phyloP scores from a whole-genome alignment of 2,113 vertebrate species.

The Leptosomus discolor region DNA sequence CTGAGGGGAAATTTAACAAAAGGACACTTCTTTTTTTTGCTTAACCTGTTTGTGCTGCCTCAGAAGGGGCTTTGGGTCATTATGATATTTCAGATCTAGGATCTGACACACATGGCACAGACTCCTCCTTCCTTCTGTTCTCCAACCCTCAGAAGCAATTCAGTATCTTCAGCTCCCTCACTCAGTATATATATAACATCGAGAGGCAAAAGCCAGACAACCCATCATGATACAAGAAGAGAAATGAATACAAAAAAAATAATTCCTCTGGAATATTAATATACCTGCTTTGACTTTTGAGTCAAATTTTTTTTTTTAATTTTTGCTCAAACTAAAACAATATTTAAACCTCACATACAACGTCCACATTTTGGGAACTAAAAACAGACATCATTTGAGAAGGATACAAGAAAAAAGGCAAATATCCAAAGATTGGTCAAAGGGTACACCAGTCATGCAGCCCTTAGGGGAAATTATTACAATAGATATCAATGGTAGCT shows the following conservation, averaged over 20 bases:
- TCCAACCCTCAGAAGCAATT: neutral
- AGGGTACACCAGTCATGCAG: neutral
- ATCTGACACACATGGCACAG: neutral
- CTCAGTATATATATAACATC: neutral
- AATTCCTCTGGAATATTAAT: neutral
- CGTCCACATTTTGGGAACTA: neutral
- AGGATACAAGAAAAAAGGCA: neutral
- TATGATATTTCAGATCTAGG: neutral
- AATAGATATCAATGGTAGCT: neutral
- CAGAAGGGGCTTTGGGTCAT: neutral
- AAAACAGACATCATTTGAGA: neutral
- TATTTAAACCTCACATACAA: neutral
- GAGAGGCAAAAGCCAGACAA: neutral
- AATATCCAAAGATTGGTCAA: neutral
- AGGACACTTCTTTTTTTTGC: neutral
- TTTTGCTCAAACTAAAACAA: neutral
- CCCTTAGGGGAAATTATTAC: neutral
- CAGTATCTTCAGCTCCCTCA: neutral
- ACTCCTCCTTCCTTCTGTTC: neutral
- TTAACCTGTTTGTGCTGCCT: neutral
- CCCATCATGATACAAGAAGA: neutral
- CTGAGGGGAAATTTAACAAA: neutral
- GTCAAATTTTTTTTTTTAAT: fast-evolving
- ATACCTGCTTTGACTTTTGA: fast-evolving
- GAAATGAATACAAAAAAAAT: neutral